These are phyloP conservation scores for Amphiura filiformis DNA, from an alignment of 35 echinoderm and acorn worm species.

Conservation along the genomic window DNA sequence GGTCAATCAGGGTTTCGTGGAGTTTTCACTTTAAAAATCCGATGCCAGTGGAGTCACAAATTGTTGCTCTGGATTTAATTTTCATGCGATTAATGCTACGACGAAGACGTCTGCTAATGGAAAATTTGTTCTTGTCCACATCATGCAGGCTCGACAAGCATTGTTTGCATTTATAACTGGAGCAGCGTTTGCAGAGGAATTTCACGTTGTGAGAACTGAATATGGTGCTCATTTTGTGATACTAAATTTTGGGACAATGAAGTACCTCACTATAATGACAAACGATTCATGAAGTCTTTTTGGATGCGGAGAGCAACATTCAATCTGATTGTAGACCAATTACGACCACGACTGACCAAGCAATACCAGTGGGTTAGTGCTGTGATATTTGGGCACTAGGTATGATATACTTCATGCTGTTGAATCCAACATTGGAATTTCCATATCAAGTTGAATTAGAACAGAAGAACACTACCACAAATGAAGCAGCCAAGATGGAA, in stretches of 20 bases:
- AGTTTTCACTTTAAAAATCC: not conserved
- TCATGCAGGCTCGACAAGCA: not conserved
- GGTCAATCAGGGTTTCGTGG: no score
- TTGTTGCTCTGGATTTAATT: not conserved
- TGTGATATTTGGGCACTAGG: no score
- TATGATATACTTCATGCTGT: no score
- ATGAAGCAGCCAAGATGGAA: no score
- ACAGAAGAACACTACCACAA: no score
- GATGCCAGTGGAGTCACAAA: not conserved
- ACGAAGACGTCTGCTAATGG: not conserved
- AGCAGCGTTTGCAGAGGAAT: not conserved
- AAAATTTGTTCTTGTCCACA: not conserved
- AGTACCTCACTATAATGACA: not conserved
- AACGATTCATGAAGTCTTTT: no score
- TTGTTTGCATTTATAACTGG: not conserved
- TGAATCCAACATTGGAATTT: no score
- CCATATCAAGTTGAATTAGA: no score
- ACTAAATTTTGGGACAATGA: not conserved
- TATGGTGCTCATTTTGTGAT: not conserved
- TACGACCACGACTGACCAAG: no score
- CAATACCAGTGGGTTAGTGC: no score
- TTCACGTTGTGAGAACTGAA: not conserved
- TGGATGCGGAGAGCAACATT: no score
- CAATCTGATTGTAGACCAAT: no score
- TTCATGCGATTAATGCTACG: not conserved